Base-by-base conservation (phyloP, 2,797 vertebrate species). In the Sylvilagus floridanus region DNA sequence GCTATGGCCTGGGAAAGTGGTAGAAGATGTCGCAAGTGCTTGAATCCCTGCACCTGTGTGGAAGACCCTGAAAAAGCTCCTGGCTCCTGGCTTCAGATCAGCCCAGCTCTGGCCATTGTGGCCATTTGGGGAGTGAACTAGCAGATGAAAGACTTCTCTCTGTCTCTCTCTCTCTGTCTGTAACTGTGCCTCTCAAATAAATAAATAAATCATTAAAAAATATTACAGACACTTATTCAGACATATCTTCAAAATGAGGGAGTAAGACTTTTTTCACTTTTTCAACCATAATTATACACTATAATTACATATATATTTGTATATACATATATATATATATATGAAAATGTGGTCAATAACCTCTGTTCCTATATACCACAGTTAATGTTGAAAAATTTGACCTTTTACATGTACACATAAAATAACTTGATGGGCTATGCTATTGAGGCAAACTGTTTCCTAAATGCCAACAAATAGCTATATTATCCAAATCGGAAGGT, bases 351-450 rank as follows among this genome's bases (percentile, higher is more conserved):
- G 65, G 12, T 62, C 63, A 88, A 11, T 83, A 88, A 47, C 30
- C 35, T 88, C 12, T 91, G 52, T 66, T 94, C 66, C 17, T 57
- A 28, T 62, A 42, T 66, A 75, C 0, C 78, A 47, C 7, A 85
- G 3, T 71, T 89, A 95, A 79, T 93, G 47, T 32, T 65, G 30
- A 84, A 72, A 94, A 90, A 73, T 68, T 28, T 57, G 14, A 57
- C 62, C 65, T 84, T 28, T 94, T 93, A 66, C 13, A 5, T 93
- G 6, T 69, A 60, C 17, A 69, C 7, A 37, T 54, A 83, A 96
- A 94, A 92, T 73, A 86, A 84, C 7, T 65, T 76, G 5, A 76
- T 72, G 47, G 71, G 62, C 60, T 94, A 72, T 72, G 28, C 19
- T 62, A 71, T 3, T 85, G 22, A 89, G 32, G 71, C 76, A 93